Base-by-base conservation (phyloP, 2,797 vertebrate species). In the Rhinichthys osculus region DNA sequence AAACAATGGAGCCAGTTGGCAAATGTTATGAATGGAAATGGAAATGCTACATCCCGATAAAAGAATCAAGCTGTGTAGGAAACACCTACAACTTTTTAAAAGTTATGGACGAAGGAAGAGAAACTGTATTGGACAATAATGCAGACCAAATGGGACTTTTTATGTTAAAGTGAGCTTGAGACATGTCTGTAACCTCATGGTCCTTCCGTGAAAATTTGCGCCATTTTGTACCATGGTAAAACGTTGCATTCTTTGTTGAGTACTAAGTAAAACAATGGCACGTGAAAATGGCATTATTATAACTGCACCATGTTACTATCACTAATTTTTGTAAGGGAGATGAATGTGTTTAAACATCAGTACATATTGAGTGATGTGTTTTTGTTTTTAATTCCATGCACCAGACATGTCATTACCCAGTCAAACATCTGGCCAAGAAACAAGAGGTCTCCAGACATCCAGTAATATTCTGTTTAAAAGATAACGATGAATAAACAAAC, bases 401-500 rank as follows among this genome's bases (percentile, higher is more conserved):
- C 21, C 52, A 72, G 38, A 59, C 19, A 30, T 44, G 54, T 11
- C 40, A 27, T 52, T 59, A 76, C 27, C 2, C 54, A 64, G 44
- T 30, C 57, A 62, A 87, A 79, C 74, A 78, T 78, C 35, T 66
- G 72, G 73, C 69, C 78, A 80, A 35, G 78, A 73, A 73, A 30
- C 23, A 33, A 70, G 16, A 66, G 57, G 40, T 83, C 69, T 73
- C 62, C 62, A 88, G 70, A 84, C 50, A 80, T 59, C 52, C 73
- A 66, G 67, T 78, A 70, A 85, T 71, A 84, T 86, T 84, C 57
- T 74, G 33, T 64, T 88, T 81, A 86, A 82, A 70, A 85, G 42
- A 83, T 82, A 82, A 88, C 79, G 81, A 87, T 66, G 77, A 89
- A 88, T 42, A 87, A 82, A 89, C 82, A 89, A 85, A 54, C 80